Conservation (phyloP, 1,140 invertebrate species). For the Gonatopus flavifemur region DNA sequence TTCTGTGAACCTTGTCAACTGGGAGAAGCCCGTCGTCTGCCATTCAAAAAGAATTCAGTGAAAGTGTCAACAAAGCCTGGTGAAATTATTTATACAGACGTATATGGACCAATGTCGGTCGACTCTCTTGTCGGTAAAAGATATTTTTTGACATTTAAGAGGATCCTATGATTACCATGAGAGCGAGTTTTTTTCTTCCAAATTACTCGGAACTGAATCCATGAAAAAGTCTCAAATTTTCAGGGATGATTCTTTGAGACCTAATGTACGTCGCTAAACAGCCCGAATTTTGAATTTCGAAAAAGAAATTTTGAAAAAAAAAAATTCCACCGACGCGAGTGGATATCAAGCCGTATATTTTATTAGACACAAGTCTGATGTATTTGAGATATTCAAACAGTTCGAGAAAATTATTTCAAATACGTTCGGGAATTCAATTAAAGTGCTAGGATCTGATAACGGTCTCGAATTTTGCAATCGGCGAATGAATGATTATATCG, state of each 20-base stretch:
- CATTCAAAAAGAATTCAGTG: background rate
- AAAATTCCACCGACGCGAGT: too few species aligned
- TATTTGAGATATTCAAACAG: background rate
- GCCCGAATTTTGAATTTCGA: too few species aligned
- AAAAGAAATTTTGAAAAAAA: too few species aligned
- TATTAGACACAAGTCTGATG: background rate
- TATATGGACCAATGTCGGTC: background rate
- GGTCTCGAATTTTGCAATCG: too few species aligned
- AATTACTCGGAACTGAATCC: too few species aligned
- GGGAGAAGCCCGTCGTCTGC: background rate
- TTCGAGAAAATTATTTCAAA: background rate
- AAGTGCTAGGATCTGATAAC: background rate
- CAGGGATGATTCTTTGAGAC: too few species aligned
- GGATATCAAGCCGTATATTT: background rate
- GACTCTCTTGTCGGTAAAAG: background rate
- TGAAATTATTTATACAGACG: background rate
- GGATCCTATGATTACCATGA: too few species aligned
- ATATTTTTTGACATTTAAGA: background rate
- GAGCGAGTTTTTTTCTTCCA: too few species aligned
- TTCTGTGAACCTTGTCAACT: slow-evolving; percentile 1
- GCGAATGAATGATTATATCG: too few species aligned
- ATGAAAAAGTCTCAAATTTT: too few species aligned
- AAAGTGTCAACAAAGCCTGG: background rate
- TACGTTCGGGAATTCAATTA: background rate
- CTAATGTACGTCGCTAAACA: too few species aligned